Conservation (phyloP, 1,140 invertebrate genomes). For the Eueides isabella region DNA sequence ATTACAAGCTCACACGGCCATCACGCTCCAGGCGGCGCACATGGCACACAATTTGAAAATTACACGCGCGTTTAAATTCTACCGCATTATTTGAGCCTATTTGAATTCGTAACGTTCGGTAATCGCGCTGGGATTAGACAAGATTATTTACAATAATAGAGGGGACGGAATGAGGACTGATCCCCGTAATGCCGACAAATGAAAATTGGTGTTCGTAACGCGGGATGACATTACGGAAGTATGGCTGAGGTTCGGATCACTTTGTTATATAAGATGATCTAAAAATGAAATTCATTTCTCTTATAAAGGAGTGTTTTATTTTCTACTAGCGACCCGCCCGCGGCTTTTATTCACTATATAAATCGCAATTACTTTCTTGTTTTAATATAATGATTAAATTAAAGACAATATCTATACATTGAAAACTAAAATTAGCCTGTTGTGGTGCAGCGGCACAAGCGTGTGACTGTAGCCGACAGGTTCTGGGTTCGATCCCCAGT, state of each 20-base stretch:
- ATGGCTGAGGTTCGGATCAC: slow-evolving; percentile 27
- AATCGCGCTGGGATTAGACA: slow-evolving; percentile 74
- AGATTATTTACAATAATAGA: slow-evolving; percentile 75
- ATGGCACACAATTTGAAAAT: slow-evolving; percentile 72
- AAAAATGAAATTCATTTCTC: not conserved
- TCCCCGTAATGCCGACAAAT: slow-evolving; percentile 55
- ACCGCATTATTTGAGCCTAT: slow-evolving; percentile 68
- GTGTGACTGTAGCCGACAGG: too few relatives aligned
- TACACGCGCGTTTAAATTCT: slow-evolving; percentile 77
- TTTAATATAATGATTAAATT: too few relatives aligned
- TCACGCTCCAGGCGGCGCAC: slow-evolving; percentile 60
- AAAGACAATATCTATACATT: too few relatives aligned
- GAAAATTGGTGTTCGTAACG: slow-evolving; percentile 52
- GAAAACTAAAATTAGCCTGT: too few relatives aligned
- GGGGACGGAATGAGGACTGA: slow-evolving; percentile 53
- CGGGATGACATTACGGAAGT: slow-evolving; percentile 32
- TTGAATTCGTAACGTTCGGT: slow-evolving; percentile 62
- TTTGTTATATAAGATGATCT: slow-evolving; percentile 13
- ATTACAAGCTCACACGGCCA: not conserved
- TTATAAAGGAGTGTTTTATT: not conserved
- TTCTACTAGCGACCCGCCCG: too few relatives aligned
- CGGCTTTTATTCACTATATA: too few relatives aligned
- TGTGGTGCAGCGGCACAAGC: too few relatives aligned
- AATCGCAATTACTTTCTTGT: too few relatives aligned
- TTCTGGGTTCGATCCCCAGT: too few relatives aligned